These are phyloP conservation scores for Adelphocoris suturalis DNA, from an alignment of 2,888 invertebrate species.

Conservation along the genomic window DNA sequence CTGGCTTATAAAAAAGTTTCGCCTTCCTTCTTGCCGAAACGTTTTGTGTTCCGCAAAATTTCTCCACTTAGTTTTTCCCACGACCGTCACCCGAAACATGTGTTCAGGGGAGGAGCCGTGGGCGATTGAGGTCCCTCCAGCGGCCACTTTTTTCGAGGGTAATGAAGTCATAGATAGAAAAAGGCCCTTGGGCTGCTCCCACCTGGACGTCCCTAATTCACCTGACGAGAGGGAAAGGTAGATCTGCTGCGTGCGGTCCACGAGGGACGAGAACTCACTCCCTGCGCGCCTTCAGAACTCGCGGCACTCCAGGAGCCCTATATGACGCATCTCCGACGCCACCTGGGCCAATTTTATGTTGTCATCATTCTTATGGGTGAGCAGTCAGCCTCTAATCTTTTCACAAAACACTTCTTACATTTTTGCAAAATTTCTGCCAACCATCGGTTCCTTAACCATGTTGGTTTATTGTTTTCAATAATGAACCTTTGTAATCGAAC, in stretches of 20 bases:
- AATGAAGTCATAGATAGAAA: not conserved
- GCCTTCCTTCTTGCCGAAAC: no score
- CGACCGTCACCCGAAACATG: not conserved
- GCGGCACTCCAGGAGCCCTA: no score
- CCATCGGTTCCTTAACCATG: no score
- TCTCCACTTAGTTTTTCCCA: no score
- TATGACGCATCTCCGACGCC: not conserved
- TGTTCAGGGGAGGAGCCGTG: not conserved
- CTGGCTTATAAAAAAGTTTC: no score
- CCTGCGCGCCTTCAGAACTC: not conserved
- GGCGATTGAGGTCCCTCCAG: not conserved
- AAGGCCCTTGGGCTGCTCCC: not conserved
- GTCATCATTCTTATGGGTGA: constrained; percentile 12
- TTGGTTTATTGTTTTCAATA: no score
- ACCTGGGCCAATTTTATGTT: not conserved
- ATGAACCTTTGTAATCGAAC: no score
- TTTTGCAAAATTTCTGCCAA: no score
- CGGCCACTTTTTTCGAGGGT: constrained; percentile 13
- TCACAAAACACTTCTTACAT: no score
- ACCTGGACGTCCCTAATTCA: constrained; percentile 15
- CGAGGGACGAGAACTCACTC: not conserved
- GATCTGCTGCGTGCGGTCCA: not conserved
- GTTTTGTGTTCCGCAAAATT: no score
- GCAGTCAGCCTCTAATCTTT: not conserved
- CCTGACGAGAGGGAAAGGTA: not conserved